Base-by-base conservation (phyloP, 2,888 invertebrate genomes). In the Cremastinae sp. region DNA sequence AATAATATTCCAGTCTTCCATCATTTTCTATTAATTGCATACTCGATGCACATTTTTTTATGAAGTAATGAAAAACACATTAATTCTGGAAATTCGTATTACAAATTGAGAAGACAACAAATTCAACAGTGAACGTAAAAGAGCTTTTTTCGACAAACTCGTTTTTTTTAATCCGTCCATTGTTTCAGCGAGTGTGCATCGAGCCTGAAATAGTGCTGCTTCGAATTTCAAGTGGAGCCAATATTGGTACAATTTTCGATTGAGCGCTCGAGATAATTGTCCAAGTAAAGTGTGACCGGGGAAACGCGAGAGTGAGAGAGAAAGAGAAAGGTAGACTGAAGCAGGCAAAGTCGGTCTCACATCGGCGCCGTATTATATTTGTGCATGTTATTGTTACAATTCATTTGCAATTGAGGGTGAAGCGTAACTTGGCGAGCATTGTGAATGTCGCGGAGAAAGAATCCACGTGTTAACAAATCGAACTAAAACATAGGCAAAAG, bases 201-300 rank as follows among this genome's bases (percentile, higher is more conserved):
- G 10, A 12, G 45, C 1, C 16, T 18, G 47, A 47, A 47, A 47
- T 47, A 47, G 18, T 47, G 7, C 7, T 35, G 41, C 18, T 39
- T 2, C 51, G 51, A 22, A 20, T 39, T 51, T 64, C 64, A 18
- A 10, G 28, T n/a, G 16, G n/a, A 55, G 65, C 65, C 28, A 65
- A 65, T 65, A 53, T 65, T 28, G 43, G 43, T 39, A 65, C 43
- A 53, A 65, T 65, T 22, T 64, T 51, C 64, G 64, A 51, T 39
- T 51, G 51, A 64, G 51, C 51, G 64, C 64, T 64, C 64, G 51
- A 51, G 51, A 49, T 64, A 64, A 64, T 64, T 64, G 51, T 51
- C 47, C 47, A 5, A 18, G 47, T 16, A 47, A 47, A 16, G 16
- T 3, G 10, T 47, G 18, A 9, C 16, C n/a, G n/a, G n/a, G n/a